Evolutionary conservation across 37 sponge, comb jelly and placozoan species (phyloP), one percentile per base, ranked within the genome.

Genomic region (Ephydatia muelleri): DNA sequence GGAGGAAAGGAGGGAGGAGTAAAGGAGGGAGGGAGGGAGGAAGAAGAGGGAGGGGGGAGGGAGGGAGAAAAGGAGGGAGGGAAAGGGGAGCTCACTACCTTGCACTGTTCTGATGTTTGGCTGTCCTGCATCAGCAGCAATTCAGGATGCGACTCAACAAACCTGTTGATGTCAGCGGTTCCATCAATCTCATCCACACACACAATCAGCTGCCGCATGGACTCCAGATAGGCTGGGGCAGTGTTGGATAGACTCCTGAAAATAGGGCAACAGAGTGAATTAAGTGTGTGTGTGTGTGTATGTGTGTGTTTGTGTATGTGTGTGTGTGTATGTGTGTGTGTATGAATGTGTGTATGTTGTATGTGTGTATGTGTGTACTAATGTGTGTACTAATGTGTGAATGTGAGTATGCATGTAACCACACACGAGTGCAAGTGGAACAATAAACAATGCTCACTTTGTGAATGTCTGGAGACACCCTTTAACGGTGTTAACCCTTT

Each of bases 211-310:
- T 66, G 38, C 87, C 92, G 92, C 90, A 94, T 92, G 22, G 91
- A 77, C 82, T 89, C 92, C 49, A 97, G 87, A 77, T 97, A 97
- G 12, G 82, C 89, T 23, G 97, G 97, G 76, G 87, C 92, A 33
- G 97, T 94, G 87, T 97, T 94, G 23, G 97, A 94, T 11, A 94
- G 80, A n/a, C 77, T 85, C 72, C 97, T 96, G 71, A 72, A 73
- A n/a, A 12, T 32, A 26, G 70, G 66, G 32, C 34, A 67, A 36
- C 22, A 32, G 25, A 38, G 73, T 29, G 73, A 82, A 48, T 3
- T 2, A 31, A 82, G 74, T 22, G 74, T 26, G 73, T 26, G 72
- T 38, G n/a, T n/a, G n/a, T n/a, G n/a, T n/a, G n/a, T n/a, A n/a
- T n/a, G n/a, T n/a, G n/a, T n/a, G n/a, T n/a, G n/a, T n/a, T n/a